Evolutionary conservation across 2,113 vertebrate genomes (phyloP), one percentile per base, ranked within the genome.

Genomic region (Machaerirhynchus nigripectus): DNA sequence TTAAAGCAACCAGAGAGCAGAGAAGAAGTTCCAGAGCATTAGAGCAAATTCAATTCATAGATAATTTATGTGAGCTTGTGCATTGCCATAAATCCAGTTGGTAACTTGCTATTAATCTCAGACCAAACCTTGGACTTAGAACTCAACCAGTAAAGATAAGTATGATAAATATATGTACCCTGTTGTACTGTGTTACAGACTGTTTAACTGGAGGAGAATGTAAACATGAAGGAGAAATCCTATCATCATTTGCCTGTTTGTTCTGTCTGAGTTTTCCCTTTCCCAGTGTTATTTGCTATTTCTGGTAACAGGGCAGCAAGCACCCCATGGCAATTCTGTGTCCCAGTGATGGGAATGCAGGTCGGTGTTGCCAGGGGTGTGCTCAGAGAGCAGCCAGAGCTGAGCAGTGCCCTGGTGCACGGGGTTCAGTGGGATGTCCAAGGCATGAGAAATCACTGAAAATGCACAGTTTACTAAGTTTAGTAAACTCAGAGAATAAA

Each of bases 341-440:
- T 19, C n/a, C 16, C 3, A 24, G 19, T 6, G 9, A 7, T 11
- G 10, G 10, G 16, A 28, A 0, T 1, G 20, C 1, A 3, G 18
- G 33, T 28, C 20, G 10, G 5, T 23, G 26, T 6, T 76, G 44
- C 28, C 49, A 47, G 30, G 3, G 3, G 5, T 31, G 28, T 7
- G 6, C n/a, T 55, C 33, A 39, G 46, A 64, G 4, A 23, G 22
- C 5, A 70, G 42, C 28, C 5, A 1, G 49, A 52, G 44, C 33
- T 20, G 31, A 52, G 61, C 77, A 76, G 5, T 35, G 23, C 13
- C 9, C 15, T 63, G 6, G 11, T 42, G 37, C n/a, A 12, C 3
- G 15, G 30, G 7, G 50, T 42, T 71, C 30, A 11, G 12, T 12
- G 64, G 16, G 16, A 61, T 23, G 18, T 50, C 16, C 8, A 65